Percentiles rank a stretch among this genome's conserved stretches.
phyloP scores from a whole-genome alignment of 2,113 vertebrate genomes.

The Gopherus flavomarginatus region DNA sequence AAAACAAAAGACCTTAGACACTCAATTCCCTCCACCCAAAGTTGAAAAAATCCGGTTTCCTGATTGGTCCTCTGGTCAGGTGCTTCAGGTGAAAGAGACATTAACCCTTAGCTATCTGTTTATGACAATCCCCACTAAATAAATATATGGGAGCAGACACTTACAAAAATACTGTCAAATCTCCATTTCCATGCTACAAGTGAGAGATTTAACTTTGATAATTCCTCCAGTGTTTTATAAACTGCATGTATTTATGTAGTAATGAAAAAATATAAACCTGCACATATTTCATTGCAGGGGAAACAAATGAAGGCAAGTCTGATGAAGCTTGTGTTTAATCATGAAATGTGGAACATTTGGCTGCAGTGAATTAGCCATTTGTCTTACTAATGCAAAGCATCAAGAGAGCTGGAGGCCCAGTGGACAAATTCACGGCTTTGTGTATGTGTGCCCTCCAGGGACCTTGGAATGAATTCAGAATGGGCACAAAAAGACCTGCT shows the following conservation, averaged over 20 bases:
- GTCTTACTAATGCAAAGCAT: slow-evolving; percentile 71
- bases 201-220: slow-evolving; percentile 55
- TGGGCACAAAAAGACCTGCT: neutral
- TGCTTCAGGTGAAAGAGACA: no score
- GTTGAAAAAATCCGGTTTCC: no score
- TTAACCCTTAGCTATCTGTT: no score
- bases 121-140: slow-evolving; percentile 25
- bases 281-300: slow-evolving; percentile 73
- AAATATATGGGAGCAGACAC: neutral
- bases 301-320: slow-evolving; percentile 73
- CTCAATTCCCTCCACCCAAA: no score
- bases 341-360: slow-evolving; percentile 71
- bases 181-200: neutral
- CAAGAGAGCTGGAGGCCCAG: slow-evolving; percentile 5
- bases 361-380: slow-evolving; percentile 70
- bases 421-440: slow-evolving; percentile 33
- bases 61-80: no score
- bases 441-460: slow-evolving; percentile 14
- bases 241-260: slow-evolving; percentile 72
- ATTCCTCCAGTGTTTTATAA: slow-evolving; percentile 69
- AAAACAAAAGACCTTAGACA: no score
- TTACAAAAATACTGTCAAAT: slow-evolving; percentile 1
- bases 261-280: slow-evolving; percentile 73
- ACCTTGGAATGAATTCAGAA: slow-evolving; percentile 10
- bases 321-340: slow-evolving; percentile 73